Evolutionary conservation across 1,140 invertebrate species (phyloP), one percentile per base, ranked within the genome.

Genomic region (Eumeta japonica): DNA sequence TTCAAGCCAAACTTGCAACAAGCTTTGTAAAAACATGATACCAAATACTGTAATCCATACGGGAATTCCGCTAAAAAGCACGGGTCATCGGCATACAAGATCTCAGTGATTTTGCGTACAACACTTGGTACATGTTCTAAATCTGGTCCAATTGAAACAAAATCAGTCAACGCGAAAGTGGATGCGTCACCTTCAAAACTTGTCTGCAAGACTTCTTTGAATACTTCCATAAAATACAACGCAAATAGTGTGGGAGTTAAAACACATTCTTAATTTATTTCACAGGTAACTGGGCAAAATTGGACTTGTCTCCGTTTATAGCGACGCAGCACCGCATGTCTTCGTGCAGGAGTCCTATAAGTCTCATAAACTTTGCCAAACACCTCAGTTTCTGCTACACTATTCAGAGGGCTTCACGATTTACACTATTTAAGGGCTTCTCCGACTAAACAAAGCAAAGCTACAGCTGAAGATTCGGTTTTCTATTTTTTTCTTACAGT

Each of bases 401-500:
- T n/a, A 43, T 16, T 39, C 44, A 46, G 33, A 52, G 43, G 7
- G 50, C 43, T 39, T 45, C 33, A 5, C 41, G 38, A 38, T 37
- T 31, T 1, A 43, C 44, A 24, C 43, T 34, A 9, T 46, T 41
- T 13, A 50, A 50, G 0, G 43, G 38, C 14, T 50, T 50, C 28
- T 50, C 43, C 11, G 45, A 14, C 13, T 52, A 42, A 14, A 50
- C 38, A 41, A 52, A 49, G 16, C 44, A 49, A n/a, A 49, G 40
- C 30, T 35, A 52, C 32, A 52, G 4, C 2, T 33, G 17, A 10
- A 29, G 37, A 18, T 39, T 29, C 16, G 48, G 48, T 28, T 46
- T 45, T 45, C 40, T 44, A 19, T 41, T 48, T 41, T 52, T 52
- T 14, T 55, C 46, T 15, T 48, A 49, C 7, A 55, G 19, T 33